Evolutionary conservation across 2,113 vertebrate genomes (phyloP), one percentile per base, ranked within the genome.

Genomic region (Mastomys natalensis): DNA sequence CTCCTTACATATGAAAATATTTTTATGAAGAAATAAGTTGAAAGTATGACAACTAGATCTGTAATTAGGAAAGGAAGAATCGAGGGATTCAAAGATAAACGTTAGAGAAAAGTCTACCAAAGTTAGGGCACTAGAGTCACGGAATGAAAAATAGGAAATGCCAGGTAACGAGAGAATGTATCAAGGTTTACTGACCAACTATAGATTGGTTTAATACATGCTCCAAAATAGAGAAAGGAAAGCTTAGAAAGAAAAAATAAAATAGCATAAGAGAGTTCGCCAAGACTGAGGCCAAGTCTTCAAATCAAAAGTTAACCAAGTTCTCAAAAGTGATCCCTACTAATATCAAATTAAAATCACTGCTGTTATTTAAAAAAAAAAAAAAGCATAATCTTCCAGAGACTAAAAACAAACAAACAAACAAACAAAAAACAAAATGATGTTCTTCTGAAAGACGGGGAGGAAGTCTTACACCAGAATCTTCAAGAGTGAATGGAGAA

Each of bases 91-190:
- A n/a, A 85, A 92, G 34, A 84, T 76, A 84, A 91, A 87, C 80
- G 10, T 93, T n/a, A 78, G 94, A 91, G 88, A 72, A 97, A 92
- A 92, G 90, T 48, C 26, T 92, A 55, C 76, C 53, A 53, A 93
- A 97, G 73, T 96, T 73, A 86, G 40, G 92, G 45, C 34, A 92
- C 86, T 17, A 89, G 86, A 92, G 73, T 29, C 7, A 86, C 81
- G 9, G 82, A 87, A 64, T 73, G 55, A 85, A 31, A 84, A 90
- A 29, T 26, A 68, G 89, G 40, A 90, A 90, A 74, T 68, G 89
- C 26, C 15, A 81, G 85, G 88, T 85, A 93, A 72, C 66, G 17
- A 72, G 70, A 86, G 48, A 43, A 74, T 81, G 84, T 34, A 5
- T 22, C 72, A 43, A 9, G 24, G 12, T 24, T 29, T n/a, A 87